Conservation (phyloP, 2,888 invertebrate genomes). For the Dinocampus coccinellae region DNA sequence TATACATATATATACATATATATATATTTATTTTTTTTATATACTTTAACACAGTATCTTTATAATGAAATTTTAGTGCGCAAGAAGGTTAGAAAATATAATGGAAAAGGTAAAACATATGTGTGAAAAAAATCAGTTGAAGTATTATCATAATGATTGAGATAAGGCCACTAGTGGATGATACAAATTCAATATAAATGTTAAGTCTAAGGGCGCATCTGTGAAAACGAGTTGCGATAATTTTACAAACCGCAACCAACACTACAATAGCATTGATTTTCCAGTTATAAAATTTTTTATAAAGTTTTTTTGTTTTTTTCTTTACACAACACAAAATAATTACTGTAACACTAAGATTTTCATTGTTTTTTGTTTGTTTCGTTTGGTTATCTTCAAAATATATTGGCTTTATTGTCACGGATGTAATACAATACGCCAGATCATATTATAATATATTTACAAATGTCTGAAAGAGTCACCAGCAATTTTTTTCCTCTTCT, state of each 20-base stretch:
- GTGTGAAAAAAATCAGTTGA: background rate
- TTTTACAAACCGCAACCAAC: background rate
- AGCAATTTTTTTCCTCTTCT: background rate
- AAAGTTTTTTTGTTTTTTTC: background rate
- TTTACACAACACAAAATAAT: background rate
- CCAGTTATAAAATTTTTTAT: background rate
- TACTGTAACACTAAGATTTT: slow-evolving; percentile 10
- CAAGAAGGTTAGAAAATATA: background rate
- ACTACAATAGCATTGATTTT: background rate
- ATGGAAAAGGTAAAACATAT: background rate
- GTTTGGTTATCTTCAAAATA: background rate
- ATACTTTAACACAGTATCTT: background rate
- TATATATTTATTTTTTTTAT: background rate
- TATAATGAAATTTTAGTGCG: background rate
- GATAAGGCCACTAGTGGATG: slow-evolving; percentile 69
- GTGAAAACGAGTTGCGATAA: background rate
- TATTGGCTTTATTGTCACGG: slow-evolving; percentile 31
- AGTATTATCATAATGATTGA: slow-evolving; percentile 22
- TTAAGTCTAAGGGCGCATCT: slow-evolving; percentile 36
- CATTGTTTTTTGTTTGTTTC: background rate
- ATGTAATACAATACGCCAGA: slow-evolving; percentile 15
- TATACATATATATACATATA: background rate
- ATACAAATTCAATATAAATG: slow-evolving; percentile 66
- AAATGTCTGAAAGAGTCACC: background rate
- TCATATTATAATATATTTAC: slow-evolving; percentile 12